A percentile compares a stretch with the other conserved stretches of the same genome.
These are phyloP conservation scores for Sylvilagus bachmani DNA, from an alignment of 2,113 vertebrate genomes.

Conservation along the genomic window DNA sequence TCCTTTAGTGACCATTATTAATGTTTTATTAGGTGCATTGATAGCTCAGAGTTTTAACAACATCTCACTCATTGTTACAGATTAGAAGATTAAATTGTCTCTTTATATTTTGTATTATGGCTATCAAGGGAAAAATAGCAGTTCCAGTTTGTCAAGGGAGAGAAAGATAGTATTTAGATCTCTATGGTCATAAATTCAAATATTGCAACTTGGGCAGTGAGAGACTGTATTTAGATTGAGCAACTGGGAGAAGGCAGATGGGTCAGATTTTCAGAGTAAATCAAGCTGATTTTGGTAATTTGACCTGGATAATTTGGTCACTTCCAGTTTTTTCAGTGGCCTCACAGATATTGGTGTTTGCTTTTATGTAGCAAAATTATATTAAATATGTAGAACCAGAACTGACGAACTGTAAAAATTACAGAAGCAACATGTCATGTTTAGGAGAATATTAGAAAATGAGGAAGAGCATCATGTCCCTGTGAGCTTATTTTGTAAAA, in stretches of 20 bases:
- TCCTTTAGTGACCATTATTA: slow-evolving; percentile 27
- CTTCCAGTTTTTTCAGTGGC: background rate
- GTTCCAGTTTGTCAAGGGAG: background rate
- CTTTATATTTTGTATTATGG: background rate
- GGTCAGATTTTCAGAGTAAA: background rate
- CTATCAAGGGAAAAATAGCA: slow-evolving; percentile 35
- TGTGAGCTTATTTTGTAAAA: slow-evolving; percentile 19
- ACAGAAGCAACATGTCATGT: background rate
- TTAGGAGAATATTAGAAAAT: background rate
- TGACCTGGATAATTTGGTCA: background rate
- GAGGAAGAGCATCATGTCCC: background rate
- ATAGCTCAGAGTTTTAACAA: background rate
- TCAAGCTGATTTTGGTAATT: background rate
- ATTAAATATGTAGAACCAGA: background rate
- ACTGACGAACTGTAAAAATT: background rate
- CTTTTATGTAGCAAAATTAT: background rate
- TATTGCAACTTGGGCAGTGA: background rate
- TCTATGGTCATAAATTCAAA: background rate
- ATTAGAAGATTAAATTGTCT: background rate
- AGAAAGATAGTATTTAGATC: background rate
- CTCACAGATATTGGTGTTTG: background rate
- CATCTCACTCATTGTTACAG: background rate
- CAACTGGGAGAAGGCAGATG: background rate
- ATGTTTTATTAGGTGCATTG: slow-evolving; percentile 62
- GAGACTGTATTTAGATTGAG: background rate